phyloP scores from a whole-genome alignment of 2,888 invertebrate genomes.

The Dendrolimus pini region DNA sequence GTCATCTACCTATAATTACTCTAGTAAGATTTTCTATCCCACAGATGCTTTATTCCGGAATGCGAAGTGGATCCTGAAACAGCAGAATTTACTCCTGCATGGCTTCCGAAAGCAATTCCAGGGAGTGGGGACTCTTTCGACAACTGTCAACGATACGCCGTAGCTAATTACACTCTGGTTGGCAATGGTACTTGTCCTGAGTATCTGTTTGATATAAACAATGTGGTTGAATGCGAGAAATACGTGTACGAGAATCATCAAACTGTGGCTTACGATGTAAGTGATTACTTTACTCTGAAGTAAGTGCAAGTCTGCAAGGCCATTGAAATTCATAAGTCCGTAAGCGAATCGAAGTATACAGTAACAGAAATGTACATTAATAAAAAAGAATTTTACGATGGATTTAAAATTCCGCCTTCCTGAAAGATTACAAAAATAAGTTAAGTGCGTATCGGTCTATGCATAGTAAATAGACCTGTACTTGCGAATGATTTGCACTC shows the following conservation, averaged over 20 bases:
- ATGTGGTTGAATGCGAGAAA: conserved; percentile 30
- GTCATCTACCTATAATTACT: no score
- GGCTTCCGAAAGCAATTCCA: conserved; percentile 66
- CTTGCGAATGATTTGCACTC: no score
- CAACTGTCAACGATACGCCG: conserved; percentile 60
- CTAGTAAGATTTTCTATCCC: conserved; percentile 3
- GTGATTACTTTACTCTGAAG: conserved; percentile 13
- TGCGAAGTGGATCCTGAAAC: conserved; percentile 28
- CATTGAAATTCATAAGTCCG: no score
- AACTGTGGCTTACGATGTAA: conserved; percentile 56
- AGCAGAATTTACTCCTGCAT: conserved; percentile 43
- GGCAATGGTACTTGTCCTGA: conserved; percentile 32
- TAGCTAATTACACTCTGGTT: conserved; percentile 9
- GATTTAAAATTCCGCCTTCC: no score
- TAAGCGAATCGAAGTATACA: no score
- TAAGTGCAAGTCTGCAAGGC: no score
- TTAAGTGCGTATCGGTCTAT: no score
- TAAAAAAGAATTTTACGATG: no score
- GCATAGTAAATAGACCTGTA: no score
- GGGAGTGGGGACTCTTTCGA: conserved; percentile 35
- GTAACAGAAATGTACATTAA: no score
- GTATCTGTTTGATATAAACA: conserved; percentile 32
- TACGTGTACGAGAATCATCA: conserved; percentile 48
- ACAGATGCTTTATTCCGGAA: conserved; percentile 43
- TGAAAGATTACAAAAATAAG: no score